Conservation (phyloP, 2,888 invertebrate genomes). For the Dinocampus coccinellae region DNA sequence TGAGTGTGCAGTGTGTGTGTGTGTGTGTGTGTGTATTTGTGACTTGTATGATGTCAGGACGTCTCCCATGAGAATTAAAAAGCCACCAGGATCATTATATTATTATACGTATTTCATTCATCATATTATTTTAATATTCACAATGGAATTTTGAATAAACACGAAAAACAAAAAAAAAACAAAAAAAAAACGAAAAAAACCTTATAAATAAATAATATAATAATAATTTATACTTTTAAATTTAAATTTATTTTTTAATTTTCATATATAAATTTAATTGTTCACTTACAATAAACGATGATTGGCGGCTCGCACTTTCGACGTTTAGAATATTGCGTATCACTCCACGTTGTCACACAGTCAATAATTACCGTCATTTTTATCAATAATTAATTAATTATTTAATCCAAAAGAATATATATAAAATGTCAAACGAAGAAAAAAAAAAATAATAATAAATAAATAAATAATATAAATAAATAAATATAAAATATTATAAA, state of each 20-base stretch:
- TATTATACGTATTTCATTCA: slow-evolving; percentile 56
- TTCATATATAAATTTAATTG: slow-evolving; percentile 9
- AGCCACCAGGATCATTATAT: slow-evolving; percentile 63
- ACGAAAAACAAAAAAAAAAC: too few species aligned
- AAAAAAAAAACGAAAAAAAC: too few species aligned
- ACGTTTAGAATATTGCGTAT: not conserved
- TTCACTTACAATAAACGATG: slow-evolving; percentile 33
- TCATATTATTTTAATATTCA: not conserved
- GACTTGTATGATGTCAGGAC: slow-evolving; percentile 20
- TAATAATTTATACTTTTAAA: not conserved
- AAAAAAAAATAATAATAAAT: not conserved
- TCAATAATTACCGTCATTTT: not conserved
- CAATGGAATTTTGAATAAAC: too few species aligned
- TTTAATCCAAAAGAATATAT: too few species aligned
- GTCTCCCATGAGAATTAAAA: slow-evolving; percentile 57
- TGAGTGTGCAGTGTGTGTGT: slow-evolving; percentile 48
- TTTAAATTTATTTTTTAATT: not conserved
- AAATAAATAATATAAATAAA: not conserved
- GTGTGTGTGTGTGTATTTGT: not conserved
- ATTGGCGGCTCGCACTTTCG: slow-evolving; percentile 27
- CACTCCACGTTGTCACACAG: not conserved
- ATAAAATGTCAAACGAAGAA: too few species aligned
- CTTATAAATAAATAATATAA: too few species aligned
- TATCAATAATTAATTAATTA: too few species aligned
- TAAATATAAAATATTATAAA: too few species aligned